Evolutionary conservation across 2,113 vertebrate genomes (phyloP), one percentile per base, ranked within the genome.

Genomic region (Sebastes schlegelii): DNA sequence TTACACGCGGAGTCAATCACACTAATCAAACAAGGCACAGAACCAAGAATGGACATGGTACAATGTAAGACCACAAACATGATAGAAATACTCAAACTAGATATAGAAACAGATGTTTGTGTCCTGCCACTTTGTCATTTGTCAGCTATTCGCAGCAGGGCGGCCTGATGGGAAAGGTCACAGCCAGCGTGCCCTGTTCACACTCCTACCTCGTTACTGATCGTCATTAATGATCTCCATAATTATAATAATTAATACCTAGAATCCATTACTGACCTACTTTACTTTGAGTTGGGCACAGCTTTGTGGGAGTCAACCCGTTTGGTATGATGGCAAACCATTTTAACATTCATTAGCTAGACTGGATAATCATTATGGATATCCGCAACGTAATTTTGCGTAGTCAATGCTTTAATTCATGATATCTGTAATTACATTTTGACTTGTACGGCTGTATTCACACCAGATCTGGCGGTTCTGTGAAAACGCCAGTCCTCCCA

Each of bases 11-110:
- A 84, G 57, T 85, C 84, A 77, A 71, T 79, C 61, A 71, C 64
- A 77, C 84, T 26, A 80, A 77, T 85, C 55, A 79, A 91, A 91
- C 90, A 94, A 94, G 93, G 92, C 93, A 93, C 92, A 83, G 70
- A 88, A 91, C 82, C 71, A 69, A 84, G 68, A 78, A 79, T 85
- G 77, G 84, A 90, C 76, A 90, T 55, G 57, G 80, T 85, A 81
- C 77, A 89, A 91, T 11, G 65, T 83, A 86, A 92, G 84, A 91
- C 82, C 89, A 88, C 82, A 83, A n/a, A 83, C 79, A 86, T 90
- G 77, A 86, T 74, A 83, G 64, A 85, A 88, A 86, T 61, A 83
- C 70, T 82, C 26, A 46, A 66, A 75, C 70, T 70, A 91, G 14
- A 74, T 9, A 81, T 34, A 73, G 57, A 85, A 76, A 68, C 46